These are phyloP conservation scores for Acanthurus tractus DNA, from an alignment of 2,797 vertebrate species.

Conservation along the genomic window DNA sequence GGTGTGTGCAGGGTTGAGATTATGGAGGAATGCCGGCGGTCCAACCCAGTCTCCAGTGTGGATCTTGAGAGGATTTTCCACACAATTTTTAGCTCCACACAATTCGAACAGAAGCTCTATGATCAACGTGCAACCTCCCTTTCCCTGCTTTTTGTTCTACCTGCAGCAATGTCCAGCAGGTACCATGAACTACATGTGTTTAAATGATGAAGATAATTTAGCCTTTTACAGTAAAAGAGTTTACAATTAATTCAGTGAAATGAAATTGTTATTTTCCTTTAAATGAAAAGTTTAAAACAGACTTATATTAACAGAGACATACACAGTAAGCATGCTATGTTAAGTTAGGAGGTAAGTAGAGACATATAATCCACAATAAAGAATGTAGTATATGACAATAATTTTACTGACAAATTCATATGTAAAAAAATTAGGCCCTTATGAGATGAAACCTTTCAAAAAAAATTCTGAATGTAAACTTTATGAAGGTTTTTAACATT, in stretches of 20 bases:
- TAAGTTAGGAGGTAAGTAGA: not conserved
- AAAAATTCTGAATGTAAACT: not conserved
- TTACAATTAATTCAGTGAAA: too few species aligned
- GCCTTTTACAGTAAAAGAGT: too few species aligned
- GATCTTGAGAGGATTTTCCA: slow-evolving; percentile 65
- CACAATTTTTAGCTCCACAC: slow-evolving; percentile 70
- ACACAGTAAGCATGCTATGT: not conserved
- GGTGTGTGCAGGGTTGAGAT: slow-evolving; percentile 68
- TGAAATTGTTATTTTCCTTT: too few species aligned
- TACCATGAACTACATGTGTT: not conserved
- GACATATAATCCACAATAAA: not conserved
- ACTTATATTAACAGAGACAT: not conserved
- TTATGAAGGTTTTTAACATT: not conserved
- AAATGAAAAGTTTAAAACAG: not conserved
- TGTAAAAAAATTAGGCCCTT: not conserved
- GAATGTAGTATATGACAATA: not conserved
- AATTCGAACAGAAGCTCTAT: slow-evolving; percentile 29
- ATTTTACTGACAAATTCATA: not conserved
- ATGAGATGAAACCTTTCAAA: not conserved
- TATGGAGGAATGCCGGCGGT: slow-evolving; percentile 72
- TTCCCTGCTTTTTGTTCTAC: not conserved
- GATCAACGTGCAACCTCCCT: not conserved
- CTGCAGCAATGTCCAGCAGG: slow-evolving; percentile 27
- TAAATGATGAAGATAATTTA: not conserved
- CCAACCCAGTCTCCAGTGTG: slow-evolving; percentile 61